Evolutionary conservation across 2,888 invertebrate genomes (phyloP), one percentile per base, ranked within the genome.

Genomic region (Hemaris fuciformis): DNA sequence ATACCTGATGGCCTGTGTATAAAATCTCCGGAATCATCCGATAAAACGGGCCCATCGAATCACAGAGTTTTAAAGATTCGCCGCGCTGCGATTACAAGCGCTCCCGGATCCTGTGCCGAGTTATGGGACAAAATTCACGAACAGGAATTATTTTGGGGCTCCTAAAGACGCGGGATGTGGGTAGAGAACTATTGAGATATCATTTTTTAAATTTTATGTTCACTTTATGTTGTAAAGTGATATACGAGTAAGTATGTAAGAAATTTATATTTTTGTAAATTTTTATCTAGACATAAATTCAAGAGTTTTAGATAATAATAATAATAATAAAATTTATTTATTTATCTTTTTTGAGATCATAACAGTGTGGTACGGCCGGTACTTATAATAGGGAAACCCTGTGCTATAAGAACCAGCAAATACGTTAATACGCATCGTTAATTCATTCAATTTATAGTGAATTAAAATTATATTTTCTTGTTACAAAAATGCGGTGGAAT

Each of bases 21-120:
- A 61, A 56, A 68, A 67, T 64, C 22, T 65, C 65, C 38, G 65
- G 63, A 69, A 72, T 70, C 71, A 76, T 77, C 65, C 79, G 79
- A 85, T 84, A 83, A 83, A 85, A 74, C 75, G 76, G 73, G 74
- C 62, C 79, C 81, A 87, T 85, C 87, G 88, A 88, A 89, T 89
- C 89, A 85, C 78, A 64, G 70, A 69, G 79, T 79, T 79, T 82
- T 81, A 77, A 53, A 81, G 83, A 84, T 82, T 76, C 84, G 80
- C 83, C 84, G 79, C 81, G 77, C 69, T 71, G 74, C 82, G 87
- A 87, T 88, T 87, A 87, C 86, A 72, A 53, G 65, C 63, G 64
- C 66, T 62, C 67, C 64, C 64, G 68, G 70, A 66, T 73, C 70
- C 71, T 70, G 70, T 74, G 76, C 79, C 64, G 84, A 86, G 83